Conservation (phyloP, 2,113 vertebrate genomes). For the Planiliza haematocheilus region DNA sequence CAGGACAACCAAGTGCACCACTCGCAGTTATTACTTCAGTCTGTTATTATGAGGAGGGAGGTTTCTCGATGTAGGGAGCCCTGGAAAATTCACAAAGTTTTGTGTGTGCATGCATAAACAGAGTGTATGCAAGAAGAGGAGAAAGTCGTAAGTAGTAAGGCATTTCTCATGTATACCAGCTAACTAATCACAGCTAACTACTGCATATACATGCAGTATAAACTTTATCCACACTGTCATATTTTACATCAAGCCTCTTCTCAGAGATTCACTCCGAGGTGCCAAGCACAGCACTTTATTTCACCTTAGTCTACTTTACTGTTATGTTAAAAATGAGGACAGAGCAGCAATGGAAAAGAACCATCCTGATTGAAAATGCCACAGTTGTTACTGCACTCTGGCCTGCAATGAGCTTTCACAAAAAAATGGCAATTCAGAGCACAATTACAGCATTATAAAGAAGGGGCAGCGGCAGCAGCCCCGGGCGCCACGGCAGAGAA, state of each 20-base stretch:
- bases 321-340: constrained; percentile 47
- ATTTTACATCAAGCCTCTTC: background rate
- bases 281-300: constrained; percentile 40
- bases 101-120: background rate
- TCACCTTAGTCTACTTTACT: constrained; percentile 45
- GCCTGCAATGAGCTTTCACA: constrained; percentile 13
- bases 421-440: constrained; percentile 35
- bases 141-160: background rate
- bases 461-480: background rate
- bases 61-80: constrained; percentile 16
- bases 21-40: constrained; percentile 67
- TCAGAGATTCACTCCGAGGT: constrained; percentile 5
- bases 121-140: background rate
- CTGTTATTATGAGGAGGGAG: constrained; percentile 66
- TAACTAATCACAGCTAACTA: background rate
- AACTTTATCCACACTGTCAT: background rate
- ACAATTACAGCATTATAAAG: constrained; percentile 37
- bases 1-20: constrained; percentile 73
- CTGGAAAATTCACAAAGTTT: constrained; percentile 8
- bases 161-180: background rate
- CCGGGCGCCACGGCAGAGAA: background rate
- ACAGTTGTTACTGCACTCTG: constrained; percentile 28
- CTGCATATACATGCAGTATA: background rate
- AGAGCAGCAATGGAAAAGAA: constrained; percentile 51
- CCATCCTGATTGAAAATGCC: constrained; percentile 47